These are phyloP conservation scores for Eupithecia pulchellata DNA, from an alignment of 2,888 invertebrate species.

Conservation along the genomic window DNA sequence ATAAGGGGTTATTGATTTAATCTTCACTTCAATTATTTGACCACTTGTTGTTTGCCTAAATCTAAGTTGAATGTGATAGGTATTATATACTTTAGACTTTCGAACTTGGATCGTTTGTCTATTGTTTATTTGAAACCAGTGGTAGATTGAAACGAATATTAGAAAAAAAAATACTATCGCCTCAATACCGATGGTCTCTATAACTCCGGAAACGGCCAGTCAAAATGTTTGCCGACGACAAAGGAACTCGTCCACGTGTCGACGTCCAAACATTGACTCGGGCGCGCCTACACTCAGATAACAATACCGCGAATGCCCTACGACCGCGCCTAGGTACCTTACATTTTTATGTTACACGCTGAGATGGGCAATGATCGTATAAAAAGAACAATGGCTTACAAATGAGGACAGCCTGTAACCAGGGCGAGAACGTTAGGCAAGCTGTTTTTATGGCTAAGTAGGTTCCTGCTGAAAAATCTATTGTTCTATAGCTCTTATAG, in stretches of 20 bases:
- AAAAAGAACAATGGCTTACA: conserved; percentile 22
- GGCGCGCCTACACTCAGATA: conserved; percentile 75
- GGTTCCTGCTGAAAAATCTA: not conserved
- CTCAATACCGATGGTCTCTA: conserved; percentile 38
- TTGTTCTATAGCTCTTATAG: not conserved
- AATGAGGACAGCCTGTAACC: conserved; percentile 12
- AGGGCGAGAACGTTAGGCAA: not conserved
- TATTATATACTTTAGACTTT: too few relatives aligned
- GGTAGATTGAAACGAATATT: too few relatives aligned
- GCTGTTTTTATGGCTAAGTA: not conserved
- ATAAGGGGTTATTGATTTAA: too few relatives aligned
- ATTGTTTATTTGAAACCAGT: not conserved
- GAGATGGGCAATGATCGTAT: conserved; percentile 15
- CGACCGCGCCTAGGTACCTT: conserved; percentile 34
- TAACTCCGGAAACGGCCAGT: conserved; percentile 46
- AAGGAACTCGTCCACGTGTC: conserved; percentile 64
- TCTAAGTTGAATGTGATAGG: too few relatives aligned
- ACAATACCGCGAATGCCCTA: conserved; percentile 70
- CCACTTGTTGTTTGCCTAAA: too few relatives aligned
- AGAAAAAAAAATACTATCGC: conserved; percentile 1
- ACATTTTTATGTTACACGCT: conserved; percentile 20
- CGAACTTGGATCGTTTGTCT: not conserved
- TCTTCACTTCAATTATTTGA: too few relatives aligned
- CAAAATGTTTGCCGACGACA: conserved; percentile 62
- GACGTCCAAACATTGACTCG: conserved; percentile 41